These are phyloP conservation scores for Teleogryllus occipitalis DNA, from an alignment of 1,140 invertebrate species.

Conservation along the genomic window DNA sequence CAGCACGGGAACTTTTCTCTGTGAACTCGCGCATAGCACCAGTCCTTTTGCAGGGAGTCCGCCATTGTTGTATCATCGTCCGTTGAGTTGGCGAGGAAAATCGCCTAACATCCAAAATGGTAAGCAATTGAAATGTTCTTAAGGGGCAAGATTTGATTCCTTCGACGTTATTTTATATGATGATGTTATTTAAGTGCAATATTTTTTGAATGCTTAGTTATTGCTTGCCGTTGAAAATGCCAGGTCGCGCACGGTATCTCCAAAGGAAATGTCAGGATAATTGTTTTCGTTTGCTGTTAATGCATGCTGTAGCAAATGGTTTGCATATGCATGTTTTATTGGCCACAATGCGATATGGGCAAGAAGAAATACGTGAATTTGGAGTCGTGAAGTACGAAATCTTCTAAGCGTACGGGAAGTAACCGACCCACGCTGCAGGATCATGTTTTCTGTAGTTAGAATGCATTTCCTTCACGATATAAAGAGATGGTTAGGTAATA, in stretches of 20 bases:
- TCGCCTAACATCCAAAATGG: slow-evolving; percentile 81
- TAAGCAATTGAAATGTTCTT: slow-evolving; percentile 41
- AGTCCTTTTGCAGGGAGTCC: slow-evolving; percentile 55
- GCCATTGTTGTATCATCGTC: slow-evolving; percentile 75
- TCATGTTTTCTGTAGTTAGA: too few species aligned
- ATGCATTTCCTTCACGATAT: too few species aligned
- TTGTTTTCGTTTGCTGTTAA: neutral
- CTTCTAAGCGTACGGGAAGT: too few species aligned
- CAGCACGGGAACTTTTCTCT: neutral
- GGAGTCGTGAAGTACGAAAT: too few species aligned
- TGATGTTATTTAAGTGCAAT: neutral
- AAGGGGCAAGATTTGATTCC: neutral
- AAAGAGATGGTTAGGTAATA: too few species aligned
- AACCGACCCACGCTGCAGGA: too few species aligned
- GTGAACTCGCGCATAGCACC: slow-evolving; percentile 14
- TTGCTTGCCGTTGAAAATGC: too few species aligned
- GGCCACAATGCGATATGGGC: too few species aligned
- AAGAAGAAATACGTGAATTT: too few species aligned
- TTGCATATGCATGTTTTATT: neutral
- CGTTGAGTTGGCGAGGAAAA: slow-evolving; percentile 54
- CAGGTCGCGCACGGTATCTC: neutral
- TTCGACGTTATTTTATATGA: neutral
- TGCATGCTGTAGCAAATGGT: neutral
- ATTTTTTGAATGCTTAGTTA: too few species aligned
- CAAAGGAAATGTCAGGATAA: slow-evolving; percentile 11